Evolutionary conservation across 2,113 vertebrate species (phyloP).

Genomic region (Gallinago paraguaiae): DNA sequence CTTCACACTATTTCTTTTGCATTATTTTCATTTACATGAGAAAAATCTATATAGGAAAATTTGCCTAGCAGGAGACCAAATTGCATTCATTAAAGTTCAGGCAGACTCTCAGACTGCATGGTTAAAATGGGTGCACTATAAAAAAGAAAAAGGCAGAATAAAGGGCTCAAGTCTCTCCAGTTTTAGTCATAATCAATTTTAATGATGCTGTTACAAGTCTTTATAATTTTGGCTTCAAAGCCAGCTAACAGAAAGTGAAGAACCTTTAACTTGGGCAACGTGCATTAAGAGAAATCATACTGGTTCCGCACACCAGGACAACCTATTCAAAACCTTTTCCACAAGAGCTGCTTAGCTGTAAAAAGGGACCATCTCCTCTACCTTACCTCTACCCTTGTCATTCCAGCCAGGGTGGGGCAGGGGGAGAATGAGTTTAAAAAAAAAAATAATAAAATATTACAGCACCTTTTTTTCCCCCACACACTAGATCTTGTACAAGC

Average conservation of each 20-base stretch:
- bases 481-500: not conserved
- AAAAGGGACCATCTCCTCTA: not conserved
- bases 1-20: not conserved
- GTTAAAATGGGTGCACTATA: not conserved
- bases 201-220: not conserved
- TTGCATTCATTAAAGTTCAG: not conserved
- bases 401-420: fast-evolving
- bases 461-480: not conserved
- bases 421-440: not conserved
- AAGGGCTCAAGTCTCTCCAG: not conserved
- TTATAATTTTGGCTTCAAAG: not conserved
- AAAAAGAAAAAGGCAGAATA: not conserved
- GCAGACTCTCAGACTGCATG: not conserved
- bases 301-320: not conserved
- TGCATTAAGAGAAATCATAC: not conserved
- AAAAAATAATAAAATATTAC: not conserved
- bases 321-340: not conserved
- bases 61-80: not conserved
- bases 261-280: not conserved
- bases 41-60: not conserved
- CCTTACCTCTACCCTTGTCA: not conserved
- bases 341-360: not conserved
- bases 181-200: not conserved
- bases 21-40: not conserved
- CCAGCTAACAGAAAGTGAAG: not conserved